A percentile compares a stretch with the other conserved stretches of the same genome.
phyloP scores from a whole-genome alignment of 2,113 vertebrate species.

The Atlantisia rogersi region DNA sequence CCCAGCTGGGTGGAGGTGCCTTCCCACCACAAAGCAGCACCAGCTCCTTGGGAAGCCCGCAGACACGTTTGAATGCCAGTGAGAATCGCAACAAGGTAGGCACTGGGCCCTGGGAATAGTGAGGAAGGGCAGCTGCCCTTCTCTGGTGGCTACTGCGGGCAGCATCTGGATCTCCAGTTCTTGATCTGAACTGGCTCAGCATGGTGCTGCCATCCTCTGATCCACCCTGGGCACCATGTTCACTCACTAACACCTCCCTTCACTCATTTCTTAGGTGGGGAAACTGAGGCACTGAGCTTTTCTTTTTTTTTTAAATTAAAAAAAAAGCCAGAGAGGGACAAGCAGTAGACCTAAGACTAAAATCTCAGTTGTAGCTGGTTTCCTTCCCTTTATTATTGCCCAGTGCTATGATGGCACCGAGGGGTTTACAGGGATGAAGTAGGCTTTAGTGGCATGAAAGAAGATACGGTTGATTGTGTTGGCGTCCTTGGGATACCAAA shows the following conservation, averaged over 20 bases:
- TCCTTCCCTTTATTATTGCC: neutral
- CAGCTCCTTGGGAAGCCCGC: slow-evolving; percentile 16
- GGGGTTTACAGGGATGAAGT: neutral
- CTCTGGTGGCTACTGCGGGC: neutral
- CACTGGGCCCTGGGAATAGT: neutral
- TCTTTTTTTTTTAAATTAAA: neutral
- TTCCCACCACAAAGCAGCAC: neutral
- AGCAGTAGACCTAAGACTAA: neutral
- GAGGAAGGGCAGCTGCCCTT: neutral
- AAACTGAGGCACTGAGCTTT: neutral
- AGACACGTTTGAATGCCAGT: slow-evolving; percentile 19
- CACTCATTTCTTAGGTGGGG: neutral
- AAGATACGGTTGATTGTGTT: neutral
- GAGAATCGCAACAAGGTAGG: slow-evolving; percentile 60
- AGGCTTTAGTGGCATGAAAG: neutral
- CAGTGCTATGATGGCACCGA: rapidly evolving
- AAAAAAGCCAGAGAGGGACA: neutral
- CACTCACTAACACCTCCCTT: neutral
- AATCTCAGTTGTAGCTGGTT: neutral
- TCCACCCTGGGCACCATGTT: neutral
- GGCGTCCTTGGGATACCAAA: neutral
- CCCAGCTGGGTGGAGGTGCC: slow-evolving; percentile 14
- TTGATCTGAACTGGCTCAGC: neutral
- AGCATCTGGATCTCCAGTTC: neutral
- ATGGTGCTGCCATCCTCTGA: neutral